Evolutionary conservation across 2,113 vertebrate genomes (phyloP).

Genomic region (Alouatta palliata): DNA sequence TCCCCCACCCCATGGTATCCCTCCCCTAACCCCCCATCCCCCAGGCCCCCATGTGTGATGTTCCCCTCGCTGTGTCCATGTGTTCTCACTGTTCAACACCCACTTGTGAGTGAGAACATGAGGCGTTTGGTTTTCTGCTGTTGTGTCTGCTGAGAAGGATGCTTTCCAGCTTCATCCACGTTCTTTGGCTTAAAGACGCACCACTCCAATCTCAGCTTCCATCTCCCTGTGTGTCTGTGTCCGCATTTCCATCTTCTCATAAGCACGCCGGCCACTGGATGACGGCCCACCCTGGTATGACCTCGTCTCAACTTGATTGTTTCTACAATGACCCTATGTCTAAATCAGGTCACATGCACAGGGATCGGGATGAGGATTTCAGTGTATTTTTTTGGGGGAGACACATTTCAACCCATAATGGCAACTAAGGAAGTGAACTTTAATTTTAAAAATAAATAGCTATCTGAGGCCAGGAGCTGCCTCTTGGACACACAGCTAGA

Average conservation of each 20-base stretch:
- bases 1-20: too few species aligned
- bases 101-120: too few species aligned
- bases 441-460: not conserved
- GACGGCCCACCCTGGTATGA: not conserved
- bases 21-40: too few species aligned
- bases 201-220: accelerated
- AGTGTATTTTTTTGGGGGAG: not conserved
- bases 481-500: not conserved
- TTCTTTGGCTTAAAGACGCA: not conserved
- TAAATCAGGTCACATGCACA: not conserved
- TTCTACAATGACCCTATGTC: not conserved
- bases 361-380: not conserved
- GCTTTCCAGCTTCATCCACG: too few species aligned
- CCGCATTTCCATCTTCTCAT: not conserved
- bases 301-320: not conserved
- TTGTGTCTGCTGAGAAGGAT: too few species aligned
- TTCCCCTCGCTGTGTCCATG: too few species aligned
- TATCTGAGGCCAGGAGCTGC: not conserved
- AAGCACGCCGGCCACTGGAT: not conserved
- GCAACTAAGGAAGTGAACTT: not conserved
- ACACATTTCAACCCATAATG: not conserved
- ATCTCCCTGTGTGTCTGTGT: accelerated
- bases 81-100: too few species aligned
- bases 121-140: too few species aligned
- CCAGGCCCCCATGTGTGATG: too few species aligned